Evolutionary conservation across 2,888 invertebrate species (phyloP).

Genomic region (Drosophila austrosaltans): DNA sequence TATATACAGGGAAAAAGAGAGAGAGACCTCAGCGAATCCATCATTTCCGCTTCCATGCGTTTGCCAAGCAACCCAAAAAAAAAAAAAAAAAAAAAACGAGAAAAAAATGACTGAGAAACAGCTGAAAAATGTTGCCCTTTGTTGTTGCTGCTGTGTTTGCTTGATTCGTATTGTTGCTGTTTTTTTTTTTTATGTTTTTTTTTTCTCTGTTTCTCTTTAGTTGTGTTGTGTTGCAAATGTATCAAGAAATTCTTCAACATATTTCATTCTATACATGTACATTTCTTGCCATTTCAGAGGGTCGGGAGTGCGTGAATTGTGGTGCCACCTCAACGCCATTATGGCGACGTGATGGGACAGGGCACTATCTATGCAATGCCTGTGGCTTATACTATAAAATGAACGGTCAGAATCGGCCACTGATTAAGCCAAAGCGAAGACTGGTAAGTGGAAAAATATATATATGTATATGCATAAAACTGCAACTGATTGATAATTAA

Average conservation of each 20-base stretch:
- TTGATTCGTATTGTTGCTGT: conserved; percentile 19
- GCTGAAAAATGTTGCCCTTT: conserved; percentile 67
- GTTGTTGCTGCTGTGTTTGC: conserved; percentile 39
- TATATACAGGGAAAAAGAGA: conserved; percentile 16
- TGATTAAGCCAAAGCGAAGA: conserved; percentile 99
- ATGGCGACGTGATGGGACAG: conserved; percentile 97
- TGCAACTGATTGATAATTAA: conserved; percentile 58
- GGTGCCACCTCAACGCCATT: conserved; percentile 99
- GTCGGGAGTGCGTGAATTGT: conserved; percentile 99
- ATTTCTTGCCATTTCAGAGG: conserved; percentile 86
- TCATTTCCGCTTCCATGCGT: conserved; percentile 84
- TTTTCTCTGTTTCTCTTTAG: conserved; percentile 24
- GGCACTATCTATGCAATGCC: conserved; percentile 99
- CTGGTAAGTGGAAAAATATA: conserved; percentile 91
- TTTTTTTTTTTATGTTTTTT: conserved; percentile 27
- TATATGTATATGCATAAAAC: not conserved
- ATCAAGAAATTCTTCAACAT: conserved; percentile 21
- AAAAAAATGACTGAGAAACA: conserved; percentile 63
- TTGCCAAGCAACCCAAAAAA: conserved; percentile 62
- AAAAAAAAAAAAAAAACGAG: conserved; percentile 24
- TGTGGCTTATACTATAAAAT: conserved; percentile 99
- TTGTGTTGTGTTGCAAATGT: not conserved
- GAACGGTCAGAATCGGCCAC: conserved; percentile 99
- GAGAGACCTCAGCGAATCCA: conserved; percentile 79
- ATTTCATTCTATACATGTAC: conserved; percentile 17